A percentile compares a stretch with the other conserved stretches of the same genome.
phyloP scores from a whole-genome alignment of 2,888 invertebrate genomes.

The Sphaerophoria rueppellii region DNA sequence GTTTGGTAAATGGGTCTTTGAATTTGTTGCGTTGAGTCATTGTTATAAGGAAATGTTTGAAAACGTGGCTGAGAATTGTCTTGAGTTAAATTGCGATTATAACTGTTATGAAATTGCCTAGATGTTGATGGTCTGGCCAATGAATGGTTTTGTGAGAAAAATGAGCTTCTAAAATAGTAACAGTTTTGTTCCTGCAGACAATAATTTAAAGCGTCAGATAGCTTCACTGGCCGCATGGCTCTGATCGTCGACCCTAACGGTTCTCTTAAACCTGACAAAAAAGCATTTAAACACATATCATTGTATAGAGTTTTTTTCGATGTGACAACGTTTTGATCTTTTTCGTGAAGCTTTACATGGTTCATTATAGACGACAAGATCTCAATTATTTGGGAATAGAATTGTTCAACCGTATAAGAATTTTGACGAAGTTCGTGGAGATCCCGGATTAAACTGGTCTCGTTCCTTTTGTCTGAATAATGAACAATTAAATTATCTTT shows the following conservation, averaged over 20 bases:
- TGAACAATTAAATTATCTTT: slow-evolving; percentile 48
- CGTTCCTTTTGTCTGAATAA: slow-evolving; percentile 55
- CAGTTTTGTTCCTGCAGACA: slow-evolving; percentile 62
- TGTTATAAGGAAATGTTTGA: background rate
- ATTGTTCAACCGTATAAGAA: background rate
- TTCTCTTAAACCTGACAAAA: slow-evolving; percentile 57
- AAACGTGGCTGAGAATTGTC: no score
- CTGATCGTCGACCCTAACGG: slow-evolving; percentile 59
- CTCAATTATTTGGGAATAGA: background rate
- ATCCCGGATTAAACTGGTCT: slow-evolving; percentile 34
- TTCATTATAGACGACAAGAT: background rate
- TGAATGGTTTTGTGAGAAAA: background rate
- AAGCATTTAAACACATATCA: slow-evolving; percentile 59
- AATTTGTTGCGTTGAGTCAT: no score
- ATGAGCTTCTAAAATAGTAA: no score
- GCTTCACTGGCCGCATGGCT: slow-evolving; percentile 55
- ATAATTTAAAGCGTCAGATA: slow-evolving; percentile 39
- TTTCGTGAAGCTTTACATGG: slow-evolving; percentile 54
- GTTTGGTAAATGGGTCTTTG: no score
- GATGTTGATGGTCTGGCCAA: background rate
- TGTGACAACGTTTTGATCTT: slow-evolving; percentile 24
- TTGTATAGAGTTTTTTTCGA: slow-evolving; percentile 46
- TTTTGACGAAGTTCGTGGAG: background rate
- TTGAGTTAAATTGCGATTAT: no score
- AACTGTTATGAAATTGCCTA: background rate